Evolutionary conservation across 2,888 invertebrate genomes (phyloP).

Genomic region (Calliopum simillimum): DNA sequence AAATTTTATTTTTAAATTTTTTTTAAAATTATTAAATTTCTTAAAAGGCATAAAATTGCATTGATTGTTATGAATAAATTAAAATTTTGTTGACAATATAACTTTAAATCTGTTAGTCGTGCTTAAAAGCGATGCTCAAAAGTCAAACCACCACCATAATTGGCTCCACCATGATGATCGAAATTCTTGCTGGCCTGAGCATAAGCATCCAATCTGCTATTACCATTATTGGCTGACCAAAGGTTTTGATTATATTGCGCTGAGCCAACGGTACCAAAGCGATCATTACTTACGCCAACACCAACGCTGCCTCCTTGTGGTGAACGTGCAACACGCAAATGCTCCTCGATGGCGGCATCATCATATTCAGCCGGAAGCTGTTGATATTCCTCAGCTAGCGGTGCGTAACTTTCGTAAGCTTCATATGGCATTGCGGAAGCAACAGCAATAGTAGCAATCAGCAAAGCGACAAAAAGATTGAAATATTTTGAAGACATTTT

Average conservation of each 20-base stretch:
- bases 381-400: conserved; percentile 74
- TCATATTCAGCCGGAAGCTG: conserved; percentile 62
- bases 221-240: conserved; percentile 50
- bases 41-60: too few species aligned
- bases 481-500: too few species aligned
- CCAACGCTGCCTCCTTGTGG: conserved; percentile 48
- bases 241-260: conserved; percentile 55
- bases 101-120: too few species aligned
- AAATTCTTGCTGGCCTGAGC: conserved; percentile 53
- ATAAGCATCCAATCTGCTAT: conserved; percentile 52
- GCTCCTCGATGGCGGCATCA: not conserved
- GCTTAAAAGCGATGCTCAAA: too few species aligned
- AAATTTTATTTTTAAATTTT: too few species aligned
- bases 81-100: too few species aligned
- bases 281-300: conserved; percentile 44
- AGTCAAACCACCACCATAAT: conserved; percentile 45
- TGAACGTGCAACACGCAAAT: conserved; percentile 43
- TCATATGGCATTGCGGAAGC: too few species aligned
- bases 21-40: too few species aligned
- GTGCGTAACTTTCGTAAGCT: conserved; percentile 44
- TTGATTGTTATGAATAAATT: too few species aligned
- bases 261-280: conserved; percentile 47
- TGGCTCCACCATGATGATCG: conserved; percentile 48
- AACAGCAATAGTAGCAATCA: too few species aligned
- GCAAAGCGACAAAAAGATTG: too few species aligned